A percentile compares a stretch with the other conserved stretches of the same genome.
These are phyloP conservation scores for Bubo bubo DNA, from an alignment of 2,113 vertebrate species.

Conservation along the genomic window DNA sequence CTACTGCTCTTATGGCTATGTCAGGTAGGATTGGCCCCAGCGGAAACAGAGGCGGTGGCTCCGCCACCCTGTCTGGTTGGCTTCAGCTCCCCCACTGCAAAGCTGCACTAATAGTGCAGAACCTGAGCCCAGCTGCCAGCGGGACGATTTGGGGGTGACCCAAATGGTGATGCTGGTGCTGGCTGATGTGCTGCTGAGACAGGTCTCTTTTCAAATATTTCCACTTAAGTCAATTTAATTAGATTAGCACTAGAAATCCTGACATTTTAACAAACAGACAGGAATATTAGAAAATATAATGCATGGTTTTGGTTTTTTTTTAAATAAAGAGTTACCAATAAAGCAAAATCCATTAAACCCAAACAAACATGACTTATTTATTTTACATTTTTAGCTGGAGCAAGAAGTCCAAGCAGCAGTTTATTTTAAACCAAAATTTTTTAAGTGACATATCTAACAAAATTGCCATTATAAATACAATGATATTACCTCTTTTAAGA, in stretches of 20 bases:
- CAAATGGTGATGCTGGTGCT: neutral
- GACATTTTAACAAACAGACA: neutral
- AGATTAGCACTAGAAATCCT: neutral
- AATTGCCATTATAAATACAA: neutral
- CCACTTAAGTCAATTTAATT: neutral
- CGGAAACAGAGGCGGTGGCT: neutral
- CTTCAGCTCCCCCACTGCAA: neutral
- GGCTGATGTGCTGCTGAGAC: accelerated
- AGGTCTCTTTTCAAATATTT: neutral
- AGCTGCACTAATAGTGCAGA: neutral
- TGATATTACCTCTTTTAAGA: neutral
- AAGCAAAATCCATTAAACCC: neutral
- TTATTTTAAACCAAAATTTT: neutral
- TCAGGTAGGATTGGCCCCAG: neutral
- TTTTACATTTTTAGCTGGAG: neutral
- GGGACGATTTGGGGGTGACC: too few relatives aligned
- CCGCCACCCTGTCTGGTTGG: neutral
- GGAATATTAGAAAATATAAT: neutral
- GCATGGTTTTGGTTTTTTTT: too few relatives aligned
- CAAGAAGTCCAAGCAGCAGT: neutral
- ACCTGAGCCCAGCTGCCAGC: neutral
- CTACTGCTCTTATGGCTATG: neutral
- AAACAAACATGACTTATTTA: neutral
- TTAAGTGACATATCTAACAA: neutral
- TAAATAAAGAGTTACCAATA: neutral